phyloP scores from a whole-genome alignment of 2,888 invertebrate genomes.

The Lithophane ornitopus region DNA sequence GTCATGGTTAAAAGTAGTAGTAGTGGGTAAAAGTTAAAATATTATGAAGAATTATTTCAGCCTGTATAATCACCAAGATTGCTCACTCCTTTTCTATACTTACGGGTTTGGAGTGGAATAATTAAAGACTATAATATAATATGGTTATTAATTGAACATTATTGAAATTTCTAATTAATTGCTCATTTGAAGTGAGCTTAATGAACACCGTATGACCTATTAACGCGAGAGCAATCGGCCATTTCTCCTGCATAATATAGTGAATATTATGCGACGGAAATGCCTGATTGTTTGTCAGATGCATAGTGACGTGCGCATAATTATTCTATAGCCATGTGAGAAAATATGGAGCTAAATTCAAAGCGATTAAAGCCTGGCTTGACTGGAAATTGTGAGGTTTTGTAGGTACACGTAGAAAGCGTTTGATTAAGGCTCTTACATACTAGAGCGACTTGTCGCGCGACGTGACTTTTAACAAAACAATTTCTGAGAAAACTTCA shows the following conservation, averaged over 20 bases:
- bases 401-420: not conserved
- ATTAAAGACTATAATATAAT: slow-evolving; percentile 10
- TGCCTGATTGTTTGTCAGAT: slow-evolving; percentile 19
- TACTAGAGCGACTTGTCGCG: too few relatives aligned
- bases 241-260: slow-evolving; percentile 43
- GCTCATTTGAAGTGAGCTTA: slow-evolving; percentile 44
- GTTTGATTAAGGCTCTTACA: too few relatives aligned
- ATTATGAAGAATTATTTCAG: too few relatives aligned
- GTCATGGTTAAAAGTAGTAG: too few relatives aligned
- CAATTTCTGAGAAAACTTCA: too few relatives aligned
- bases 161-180: slow-evolving; percentile 57
- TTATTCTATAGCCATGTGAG: slow-evolving; percentile 16
- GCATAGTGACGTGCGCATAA: slow-evolving; percentile 10
- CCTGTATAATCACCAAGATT: not conserved
- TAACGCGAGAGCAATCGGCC: slow-evolving; percentile 34
- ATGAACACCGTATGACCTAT: slow-evolving; percentile 49
- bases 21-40: too few relatives aligned
- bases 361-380: not conserved
- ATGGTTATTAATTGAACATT: slow-evolving; percentile 19
- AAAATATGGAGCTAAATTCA: not conserved
- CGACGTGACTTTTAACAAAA: too few relatives aligned
- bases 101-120: not conserved
- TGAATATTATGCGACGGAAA: slow-evolving; percentile 17
- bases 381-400: not conserved
- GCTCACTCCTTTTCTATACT: not conserved